Evolutionary conservation across 2,797 vertebrate species (phyloP), one percentile per base, ranked within the genome.

Genomic region (Pelochelys cantorii): DNA sequence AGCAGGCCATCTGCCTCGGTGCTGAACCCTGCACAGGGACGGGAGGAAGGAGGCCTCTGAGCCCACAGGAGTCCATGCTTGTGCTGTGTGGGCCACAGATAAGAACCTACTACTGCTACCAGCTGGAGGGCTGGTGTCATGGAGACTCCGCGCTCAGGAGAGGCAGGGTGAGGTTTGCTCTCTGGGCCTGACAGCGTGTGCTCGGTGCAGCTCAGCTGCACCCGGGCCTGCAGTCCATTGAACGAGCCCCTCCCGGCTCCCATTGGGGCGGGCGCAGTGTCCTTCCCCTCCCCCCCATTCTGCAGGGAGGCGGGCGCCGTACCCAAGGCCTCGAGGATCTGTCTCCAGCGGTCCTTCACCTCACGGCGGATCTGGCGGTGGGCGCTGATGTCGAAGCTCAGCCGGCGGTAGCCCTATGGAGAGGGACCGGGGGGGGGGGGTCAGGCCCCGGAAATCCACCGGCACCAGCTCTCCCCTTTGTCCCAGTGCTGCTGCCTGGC

Each of bases 261-360:
- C 42, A 42, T 42, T 42, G 42, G 42, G 42, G 42, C 42, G 42
- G 42, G 42, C 5, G 6, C 42, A 42, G 42, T 42, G 42, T 42
- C 42, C 42, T 42, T 42, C 42, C 42, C 42, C 42, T 42, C 42
- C 42, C 42, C 42, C 42, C 42, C 42, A 42, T 42, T 42, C 37
- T 56, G 60, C 62, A 37, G 6, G 20, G 25, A 48, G 8, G 23
- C 10, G 52, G 68, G 14, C 1, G 29, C 77, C 89, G 95, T 96
- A 98, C 98, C 98, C n/a, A 99, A 93, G 90, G 98, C 98, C 95
- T 98, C 98, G 92, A 99, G 93, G 88, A 99, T 95, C 1, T 97
- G 97, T 95, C 97, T 98, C 98, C 98, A 99, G 83, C 98, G 98
- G 81, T 98, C 98, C 88, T 98, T 88, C 93, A 98, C 98, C 79